Evolutionary conservation across 2,113 vertebrate species (phyloP).

Genomic region (Bujurquina vittata): DNA sequence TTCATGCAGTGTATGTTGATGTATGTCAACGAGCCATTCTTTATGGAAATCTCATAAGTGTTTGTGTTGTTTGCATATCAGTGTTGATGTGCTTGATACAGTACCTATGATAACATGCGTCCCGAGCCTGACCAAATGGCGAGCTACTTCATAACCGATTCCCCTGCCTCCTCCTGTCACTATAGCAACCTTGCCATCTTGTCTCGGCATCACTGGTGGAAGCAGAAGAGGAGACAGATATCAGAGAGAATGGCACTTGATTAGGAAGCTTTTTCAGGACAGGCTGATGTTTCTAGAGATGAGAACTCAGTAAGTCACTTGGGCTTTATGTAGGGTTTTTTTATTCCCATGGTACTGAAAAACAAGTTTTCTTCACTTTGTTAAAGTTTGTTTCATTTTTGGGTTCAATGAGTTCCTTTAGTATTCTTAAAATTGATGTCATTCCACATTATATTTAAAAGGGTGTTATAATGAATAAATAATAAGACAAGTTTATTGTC

Average conservation of each 20-base stretch:
- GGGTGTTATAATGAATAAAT: background rate
- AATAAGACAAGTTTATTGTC: background rate
- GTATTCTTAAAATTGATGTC: background rate
- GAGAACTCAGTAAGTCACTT: background rate
- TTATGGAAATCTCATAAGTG: background rate
- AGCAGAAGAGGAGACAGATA: slow-evolving; percentile 66
- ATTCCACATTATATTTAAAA: background rate
- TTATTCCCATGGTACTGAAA: background rate
- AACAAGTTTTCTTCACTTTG: slow-evolving; percentile 3
- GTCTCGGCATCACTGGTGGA: slow-evolving; percentile 82
- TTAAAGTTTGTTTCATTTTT: background rate
- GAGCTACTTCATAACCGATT: slow-evolving; percentile 86
- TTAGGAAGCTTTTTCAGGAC: slow-evolving; percentile 27
- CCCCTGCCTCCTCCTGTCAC: slow-evolving; percentile 89
- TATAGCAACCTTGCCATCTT: slow-evolving; percentile 88
- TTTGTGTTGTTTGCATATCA: slow-evolving; percentile 10
- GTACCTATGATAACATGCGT: slow-evolving; percentile 90
- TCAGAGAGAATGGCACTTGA: slow-evolving; percentile 57
- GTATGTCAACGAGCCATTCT: background rate
- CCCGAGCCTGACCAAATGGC: slow-evolving; percentile 85
- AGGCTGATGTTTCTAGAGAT: slow-evolving; percentile 6
- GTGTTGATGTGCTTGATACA: slow-evolving; percentile 42
- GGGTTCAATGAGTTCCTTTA: background rate
- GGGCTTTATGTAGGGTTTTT: background rate
- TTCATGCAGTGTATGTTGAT: background rate